Evolutionary conservation across 1,140 invertebrate species (phyloP).

Genomic region (Acarapis woodi): DNA sequence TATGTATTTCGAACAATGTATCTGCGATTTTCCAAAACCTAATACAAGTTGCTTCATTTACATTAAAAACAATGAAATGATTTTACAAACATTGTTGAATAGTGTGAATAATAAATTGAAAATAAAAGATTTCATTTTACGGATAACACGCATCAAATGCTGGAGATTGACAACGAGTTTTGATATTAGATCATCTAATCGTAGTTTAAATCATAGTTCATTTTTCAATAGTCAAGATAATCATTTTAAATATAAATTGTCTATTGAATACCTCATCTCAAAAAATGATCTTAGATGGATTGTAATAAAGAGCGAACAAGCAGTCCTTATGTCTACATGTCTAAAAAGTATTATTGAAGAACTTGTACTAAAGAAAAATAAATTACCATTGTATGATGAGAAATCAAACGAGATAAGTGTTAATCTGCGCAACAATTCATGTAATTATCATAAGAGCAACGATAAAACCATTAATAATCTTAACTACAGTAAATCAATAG

Average conservation of each 20-base stretch:
- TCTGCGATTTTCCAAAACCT: slow-evolving; percentile 41
- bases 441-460: slow-evolving; percentile 26
- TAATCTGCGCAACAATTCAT: slow-evolving; percentile 11
- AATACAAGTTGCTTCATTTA: slow-evolving; percentile 32
- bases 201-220: background rate
- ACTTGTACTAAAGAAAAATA: slow-evolving; percentile 43
- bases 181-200: background rate
- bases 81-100: background rate
- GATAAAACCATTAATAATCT: slow-evolving; percentile 22
- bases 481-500: slow-evolving; percentile 11
- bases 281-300: slow-evolving; percentile 76
- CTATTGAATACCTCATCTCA: slow-evolving; percentile 82
- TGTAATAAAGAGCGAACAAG: slow-evolving; percentile 55
- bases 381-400: background rate
- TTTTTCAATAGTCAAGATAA: slow-evolving; percentile 1
- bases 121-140: slow-evolving; percentile 45
- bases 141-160: slow-evolving; percentile 76
- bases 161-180: slow-evolving; percentile 56
- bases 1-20: slow-evolving; percentile 43
- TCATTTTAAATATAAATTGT: slow-evolving; percentile 34
- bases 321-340: slow-evolving; percentile 77
- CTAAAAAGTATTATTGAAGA: slow-evolving; percentile 84
- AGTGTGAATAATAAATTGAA: background rate
- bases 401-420: background rate
- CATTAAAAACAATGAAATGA: slow-evolving; percentile 43